These are phyloP conservation scores for Odontesthes bonariensis DNA, from an alignment of 2,113 vertebrate genomes.

Conservation along the genomic window DNA sequence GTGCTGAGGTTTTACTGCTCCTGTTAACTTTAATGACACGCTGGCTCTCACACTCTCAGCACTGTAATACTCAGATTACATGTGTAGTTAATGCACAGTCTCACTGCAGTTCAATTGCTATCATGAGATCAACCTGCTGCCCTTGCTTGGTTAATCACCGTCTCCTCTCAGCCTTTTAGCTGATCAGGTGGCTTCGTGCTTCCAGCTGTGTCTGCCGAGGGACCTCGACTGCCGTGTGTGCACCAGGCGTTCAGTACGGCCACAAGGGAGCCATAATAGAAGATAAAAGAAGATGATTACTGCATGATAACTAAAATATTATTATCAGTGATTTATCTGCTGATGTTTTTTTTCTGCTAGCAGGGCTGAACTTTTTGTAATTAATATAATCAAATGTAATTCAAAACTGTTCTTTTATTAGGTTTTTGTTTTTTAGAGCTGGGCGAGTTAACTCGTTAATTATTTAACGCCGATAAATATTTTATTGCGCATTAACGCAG, in stretches of 20 bases:
- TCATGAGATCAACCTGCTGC: neutral
- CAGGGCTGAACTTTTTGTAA: too few relatives aligned
- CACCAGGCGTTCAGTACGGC: neutral
- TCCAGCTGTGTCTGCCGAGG: constrained; percentile 21
- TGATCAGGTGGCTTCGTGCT: constrained; percentile 10
- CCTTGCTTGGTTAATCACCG: neutral
- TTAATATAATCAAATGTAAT: too few relatives aligned
- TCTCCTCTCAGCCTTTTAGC: constrained; percentile 16
- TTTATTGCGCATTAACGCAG: too few relatives aligned
- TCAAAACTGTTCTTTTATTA: too few relatives aligned
- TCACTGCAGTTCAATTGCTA: neutral
- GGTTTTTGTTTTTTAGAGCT: too few relatives aligned
- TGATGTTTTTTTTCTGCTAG: too few relatives aligned
- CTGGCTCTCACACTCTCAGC: constrained; percentile 2
- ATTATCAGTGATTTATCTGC: too few relatives aligned
- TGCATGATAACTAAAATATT: too few relatives aligned
- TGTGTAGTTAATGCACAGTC: neutral
- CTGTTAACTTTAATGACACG: constrained; percentile 12
- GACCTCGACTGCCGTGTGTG: constrained; percentile 16
- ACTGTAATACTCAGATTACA: constrained; percentile 13
- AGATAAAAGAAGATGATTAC: neutral
- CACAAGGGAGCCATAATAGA: neutral
- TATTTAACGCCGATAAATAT: too few relatives aligned
- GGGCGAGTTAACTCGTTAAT: too few relatives aligned
- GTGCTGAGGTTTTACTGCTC: constrained; percentile 8